These are phyloP conservation scores for Melanotaenia pygmaea DNA, from an alignment of 2,797 vertebrate genomes.

Conservation along the genomic window DNA sequence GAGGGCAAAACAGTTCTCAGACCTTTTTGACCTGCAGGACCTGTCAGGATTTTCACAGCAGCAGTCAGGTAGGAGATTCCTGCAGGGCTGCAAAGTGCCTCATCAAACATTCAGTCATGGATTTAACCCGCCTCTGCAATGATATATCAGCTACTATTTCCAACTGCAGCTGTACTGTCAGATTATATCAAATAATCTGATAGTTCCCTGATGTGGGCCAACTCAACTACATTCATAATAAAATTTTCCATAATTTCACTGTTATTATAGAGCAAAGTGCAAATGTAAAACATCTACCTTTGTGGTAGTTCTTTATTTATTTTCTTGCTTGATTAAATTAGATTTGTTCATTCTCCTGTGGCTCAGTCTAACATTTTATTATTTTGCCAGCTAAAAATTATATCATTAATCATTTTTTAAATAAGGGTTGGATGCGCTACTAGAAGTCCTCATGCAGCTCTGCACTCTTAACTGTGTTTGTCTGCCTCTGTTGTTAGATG, in stretches of 20 bases:
- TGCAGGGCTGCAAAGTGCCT: constrained; percentile 61
- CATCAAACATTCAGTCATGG: constrained; percentile 65
- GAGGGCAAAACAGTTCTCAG: constrained; percentile 40
- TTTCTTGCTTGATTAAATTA: constrained; percentile 26
- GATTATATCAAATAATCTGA: constrained; percentile 32
- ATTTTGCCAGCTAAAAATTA: constrained; percentile 25
- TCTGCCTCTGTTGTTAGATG: constrained; percentile 7
- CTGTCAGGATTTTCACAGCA: constrained; percentile 55
- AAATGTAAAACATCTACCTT: background rate
- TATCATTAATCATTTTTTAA: constrained; percentile 27
- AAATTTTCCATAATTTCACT: constrained; percentile 31
- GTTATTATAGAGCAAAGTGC: constrained; percentile 1
- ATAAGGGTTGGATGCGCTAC: constrained; percentile 10
- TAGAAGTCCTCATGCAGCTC: background rate
- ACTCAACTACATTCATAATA: constrained; percentile 33
- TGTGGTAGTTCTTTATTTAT: constrained; percentile 17
- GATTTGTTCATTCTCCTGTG: constrained; percentile 12
- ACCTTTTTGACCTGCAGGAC: constrained; percentile 66
- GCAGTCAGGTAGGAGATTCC: constrained; percentile 53
- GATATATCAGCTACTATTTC: constrained; percentile 41
- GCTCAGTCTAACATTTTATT: constrained; percentile 4
- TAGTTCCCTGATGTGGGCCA: constrained; percentile 15
- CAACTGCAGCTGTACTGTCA: constrained; percentile 26
- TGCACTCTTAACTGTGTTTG: constrained; percentile 11
- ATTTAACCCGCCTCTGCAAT: constrained; percentile 40